These are phyloP conservation scores for Cabera pusaria DNA, from an alignment of 2,888 invertebrate genomes.

Conservation along the genomic window DNA sequence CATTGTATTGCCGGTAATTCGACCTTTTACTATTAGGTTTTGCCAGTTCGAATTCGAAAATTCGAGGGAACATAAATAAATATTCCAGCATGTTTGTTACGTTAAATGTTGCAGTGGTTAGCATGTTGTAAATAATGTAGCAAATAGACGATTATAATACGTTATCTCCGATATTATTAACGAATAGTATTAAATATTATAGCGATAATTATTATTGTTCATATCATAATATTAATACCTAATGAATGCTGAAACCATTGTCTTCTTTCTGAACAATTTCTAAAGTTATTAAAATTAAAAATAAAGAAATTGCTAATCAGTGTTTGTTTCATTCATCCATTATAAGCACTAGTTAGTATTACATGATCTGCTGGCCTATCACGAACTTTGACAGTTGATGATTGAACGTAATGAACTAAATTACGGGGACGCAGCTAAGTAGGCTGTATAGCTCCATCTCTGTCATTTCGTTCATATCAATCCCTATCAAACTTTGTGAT, in stretches of 20 bases:
- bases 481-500: too few species aligned
- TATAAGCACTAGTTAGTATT: too few species aligned
- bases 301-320: slow-evolving; percentile 83
- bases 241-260: slow-evolving; percentile 83
- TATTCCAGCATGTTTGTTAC: slow-evolving; percentile 49
- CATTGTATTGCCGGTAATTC: too few species aligned
- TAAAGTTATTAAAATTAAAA: slow-evolving; percentile 87
- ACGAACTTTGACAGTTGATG: too few species aligned
- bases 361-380: too few species aligned
- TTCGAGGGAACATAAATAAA: slow-evolving; percentile 48
- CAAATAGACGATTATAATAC: slow-evolving; percentile 68
- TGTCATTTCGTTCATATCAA: too few species aligned
- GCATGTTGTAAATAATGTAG: slow-evolving; percentile 68
- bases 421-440: too few species aligned
- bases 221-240: slow-evolving; percentile 87
- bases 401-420: too few species aligned
- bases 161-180: slow-evolving; percentile 77
- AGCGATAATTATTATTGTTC: slow-evolving; percentile 85
- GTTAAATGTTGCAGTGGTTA: slow-evolving; percentile 57
- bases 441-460: too few species aligned
- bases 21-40: not conserved
- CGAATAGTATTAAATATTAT: slow-evolving; percentile 49
- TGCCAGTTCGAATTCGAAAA: slow-evolving; percentile 40
- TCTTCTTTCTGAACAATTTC: slow-evolving; percentile 91
- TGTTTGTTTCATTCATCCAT: slow-evolving; percentile 59